These are phyloP conservation scores for Nannobrachium achirus DNA, from an alignment of 2,113 vertebrate genomes.

Conservation along the genomic window DNA sequence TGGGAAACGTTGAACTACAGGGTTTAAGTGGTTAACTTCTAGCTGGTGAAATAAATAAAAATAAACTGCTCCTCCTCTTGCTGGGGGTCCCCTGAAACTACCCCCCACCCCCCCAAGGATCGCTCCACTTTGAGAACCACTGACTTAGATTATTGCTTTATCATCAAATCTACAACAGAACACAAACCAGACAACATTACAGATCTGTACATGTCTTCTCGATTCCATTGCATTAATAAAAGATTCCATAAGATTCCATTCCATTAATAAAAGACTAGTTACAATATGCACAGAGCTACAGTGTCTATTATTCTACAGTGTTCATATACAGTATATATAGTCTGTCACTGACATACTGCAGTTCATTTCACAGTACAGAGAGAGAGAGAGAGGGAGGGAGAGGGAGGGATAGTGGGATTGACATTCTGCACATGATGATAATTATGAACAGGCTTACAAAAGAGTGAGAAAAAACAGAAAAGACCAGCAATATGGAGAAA, in stretches of 20 bases:
- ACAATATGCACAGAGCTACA: slow-evolving; percentile 52
- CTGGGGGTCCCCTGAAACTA: too few species aligned
- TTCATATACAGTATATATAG: slow-evolving; percentile 30
- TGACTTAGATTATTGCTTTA: slow-evolving; percentile 48
- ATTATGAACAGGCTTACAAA: not conserved
- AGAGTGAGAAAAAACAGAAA: not conserved
- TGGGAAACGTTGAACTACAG: too few species aligned
- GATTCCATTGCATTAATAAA: slow-evolving; percentile 39
- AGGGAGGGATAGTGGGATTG: slow-evolving; percentile 43
- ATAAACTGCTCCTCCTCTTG: too few species aligned
- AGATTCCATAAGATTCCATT: too few species aligned
- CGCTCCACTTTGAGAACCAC: too few species aligned
- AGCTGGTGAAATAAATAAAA: too few species aligned
- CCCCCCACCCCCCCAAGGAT: too few species aligned
- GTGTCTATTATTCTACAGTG: slow-evolving; percentile 53
- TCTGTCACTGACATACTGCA: slow-evolving; percentile 43
- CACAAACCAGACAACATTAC: slow-evolving; percentile 29
- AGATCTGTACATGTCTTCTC: slow-evolving; percentile 10
- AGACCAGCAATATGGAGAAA: too few species aligned
- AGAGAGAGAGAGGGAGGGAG: slow-evolving; percentile 34
- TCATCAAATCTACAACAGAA: slow-evolving; percentile 48
- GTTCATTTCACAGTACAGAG: slow-evolving; percentile 56
- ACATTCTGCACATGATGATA: slow-evolving; percentile 54
- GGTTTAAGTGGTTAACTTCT: too few species aligned
- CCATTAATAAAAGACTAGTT: slow-evolving; percentile 47